Base-by-base conservation (phyloP, 2,113 vertebrate genomes). In the Cisticola juncidis region DNA sequence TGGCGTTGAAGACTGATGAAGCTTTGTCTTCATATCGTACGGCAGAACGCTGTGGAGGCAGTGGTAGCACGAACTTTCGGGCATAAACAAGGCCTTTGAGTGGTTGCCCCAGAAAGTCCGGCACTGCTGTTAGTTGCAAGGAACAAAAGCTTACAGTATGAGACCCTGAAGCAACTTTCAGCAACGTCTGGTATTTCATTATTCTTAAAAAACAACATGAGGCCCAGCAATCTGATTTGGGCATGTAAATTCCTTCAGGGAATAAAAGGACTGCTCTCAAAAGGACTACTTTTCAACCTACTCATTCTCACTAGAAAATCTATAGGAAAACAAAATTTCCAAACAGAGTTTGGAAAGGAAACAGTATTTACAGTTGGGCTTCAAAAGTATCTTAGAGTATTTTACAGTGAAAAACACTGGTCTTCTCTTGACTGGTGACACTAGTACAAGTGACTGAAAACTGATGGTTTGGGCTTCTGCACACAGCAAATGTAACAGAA, bases 61-160 rank as follows among this genome's bases (percentile, higher is more conserved):
- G 60, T 1, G 10, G 13, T 12, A 64, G 45, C 42, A 0, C 11
- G 69, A 69, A 57, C 35, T 87, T 42, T n/a, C 0, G 45, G 14
- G 28, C 25, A 11, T 23, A 8, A 60, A 44, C 70, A 31, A 45
- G 81, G 57, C 85, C 66, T 53, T 72, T 9, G 60, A 66, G 56
- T 5, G 40, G 31, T 25, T 69, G 48, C 64, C 51, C 26, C 50
- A 6, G 28, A 54, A 92, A 65, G 77, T 42, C 72, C 72, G 54
- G 84, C 8, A 3, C 18, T 33, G 2, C 72, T 68, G 65, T 74
- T 77, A 74, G 74, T n/a, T 66, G 77, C 40, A 61, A 65, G 31
- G 48, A 94, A 76, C 92, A 94, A 93, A 94, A 94, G 87, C 79
- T 54, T 80, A 14, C 82, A 90, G 62, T 82, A 8, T 70, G 62